phyloP scores from a whole-genome alignment of 2,113 vertebrate species.

The human region GRCh38 chr19:6544501-6545000 shows the following conservation, averaged over 20 bases:
- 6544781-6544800: background rate
- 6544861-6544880: too few species aligned
- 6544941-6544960: background rate
- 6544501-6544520: fast-evolving
- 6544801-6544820: background rate
- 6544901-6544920: background rate
- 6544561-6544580: fast-evolving
- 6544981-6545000: background rate
- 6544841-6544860: background rate
- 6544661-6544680: too few species aligned
- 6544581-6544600: too few species aligned
- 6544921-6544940: background rate
- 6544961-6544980: background rate
- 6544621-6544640: too few species aligned
- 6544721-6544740: background rate
- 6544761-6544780: background rate
- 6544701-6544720: fast-evolving
- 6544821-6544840: background rate
- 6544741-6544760: background rate
- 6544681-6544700: too few species aligned
- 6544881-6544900: background rate
- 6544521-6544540: too few species aligned
- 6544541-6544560: too few species aligned
- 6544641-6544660: too few species aligned
- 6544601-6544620: too few species aligned